Evolutionary conservation across 2,888 invertebrate species (phyloP).

Genomic region (Tricholauxania praeusta): DNA sequence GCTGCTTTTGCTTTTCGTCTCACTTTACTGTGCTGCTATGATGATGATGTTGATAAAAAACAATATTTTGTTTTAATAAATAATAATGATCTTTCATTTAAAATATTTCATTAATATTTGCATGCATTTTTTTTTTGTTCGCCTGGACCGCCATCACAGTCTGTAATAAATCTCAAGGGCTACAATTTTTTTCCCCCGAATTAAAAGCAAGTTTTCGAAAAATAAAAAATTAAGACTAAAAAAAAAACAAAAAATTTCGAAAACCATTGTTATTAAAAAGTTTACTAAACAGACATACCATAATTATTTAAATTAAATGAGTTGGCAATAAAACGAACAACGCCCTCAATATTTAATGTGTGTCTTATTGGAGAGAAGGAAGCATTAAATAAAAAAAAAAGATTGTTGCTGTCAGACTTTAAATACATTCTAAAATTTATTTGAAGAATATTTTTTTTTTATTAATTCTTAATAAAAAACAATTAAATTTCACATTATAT

Average conservation of each 20-base stretch:
- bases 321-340: constrained; percentile 49
- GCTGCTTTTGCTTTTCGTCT: not conserved
- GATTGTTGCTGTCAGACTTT: not conserved
- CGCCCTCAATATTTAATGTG: constrained; percentile 32
- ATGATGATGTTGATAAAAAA: no score
- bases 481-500: no score
- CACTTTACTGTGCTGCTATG: not conserved
- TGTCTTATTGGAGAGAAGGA: constrained; percentile 25
- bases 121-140: not conserved
- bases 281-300: constrained; percentile 58
- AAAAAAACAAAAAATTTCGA: not conserved
- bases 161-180: constrained; percentile 28
- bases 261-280: constrained; percentile 46
- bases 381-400: constrained; percentile 12
- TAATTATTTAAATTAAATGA: constrained; percentile 62
- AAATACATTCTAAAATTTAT: no score
- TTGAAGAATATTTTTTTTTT: no score
- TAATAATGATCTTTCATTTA: constrained; percentile 15
- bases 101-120: constrained; percentile 16
- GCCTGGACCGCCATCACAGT: not conserved
- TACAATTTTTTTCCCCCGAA: not conserved
- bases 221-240: no score
- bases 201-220: no score
- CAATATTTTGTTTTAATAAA: no score
- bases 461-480: no score